Evolutionary conservation across 1,140 invertebrate genomes (phyloP), one percentile per base, ranked within the genome.

Genomic region (Polypedilum vanderplanki): DNA sequence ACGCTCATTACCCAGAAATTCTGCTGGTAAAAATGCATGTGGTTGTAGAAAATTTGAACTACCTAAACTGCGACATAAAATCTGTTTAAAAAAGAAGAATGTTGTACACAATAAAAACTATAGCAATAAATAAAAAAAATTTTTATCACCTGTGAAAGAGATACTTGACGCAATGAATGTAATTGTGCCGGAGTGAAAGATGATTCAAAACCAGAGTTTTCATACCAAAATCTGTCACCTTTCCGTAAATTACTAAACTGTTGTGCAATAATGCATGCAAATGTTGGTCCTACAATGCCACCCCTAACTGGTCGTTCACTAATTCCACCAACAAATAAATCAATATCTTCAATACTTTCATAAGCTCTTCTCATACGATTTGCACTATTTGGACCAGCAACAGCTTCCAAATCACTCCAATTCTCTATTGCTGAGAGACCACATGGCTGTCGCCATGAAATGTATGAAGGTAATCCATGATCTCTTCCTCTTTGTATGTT

Each of bases 161-260:
- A 91, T 1, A 91, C 87, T 75, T 90, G 88, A 73, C 93, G 85
- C 18, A 99, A 91, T 80, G 97, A 91, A 76, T 91, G 87, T 9
- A 98, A 81, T 83, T 98, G 97, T n/a, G 88, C 88, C 75, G 87
- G 86, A 0, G 88, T 93, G 77, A 96, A 95, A 0, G 90, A 90
- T 24, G 87, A 91, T 75, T 89, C 87, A 33, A 88, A 86, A 9
- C 86, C 86, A 0, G 88, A 87, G 80, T 94, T 94, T 83, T 95
- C 93, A 79, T 93, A 93, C 94, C 95, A 98, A 82, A 97, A 98
- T 76, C 96, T 83, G 84, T 98, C 96, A 40, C 96, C 96, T 80
- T 91, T 91, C 4, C 93, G 87, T 0, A 96, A 82, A 79, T 94
- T 92, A 22, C 89, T 87, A 80, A 98, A 98, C 80, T 98, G 96